Conservation (phyloP, 2,888 invertebrate genomes). For the Drosophila nigricruria region DNA sequence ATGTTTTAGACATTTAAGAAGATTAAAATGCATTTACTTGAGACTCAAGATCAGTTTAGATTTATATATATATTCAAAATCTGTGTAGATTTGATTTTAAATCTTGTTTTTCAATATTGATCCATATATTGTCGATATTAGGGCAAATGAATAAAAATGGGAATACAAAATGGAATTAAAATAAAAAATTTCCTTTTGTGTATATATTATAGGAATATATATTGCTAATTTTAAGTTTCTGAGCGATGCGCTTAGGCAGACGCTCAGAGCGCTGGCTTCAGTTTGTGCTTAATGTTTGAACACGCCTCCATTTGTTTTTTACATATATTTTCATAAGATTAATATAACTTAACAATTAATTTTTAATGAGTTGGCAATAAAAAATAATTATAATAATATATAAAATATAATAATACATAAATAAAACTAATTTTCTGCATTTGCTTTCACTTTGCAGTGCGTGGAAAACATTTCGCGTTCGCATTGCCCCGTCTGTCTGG, state of each 20-base stretch:
- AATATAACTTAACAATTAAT: not conserved
- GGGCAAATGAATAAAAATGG: no score
- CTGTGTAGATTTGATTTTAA: not conserved
- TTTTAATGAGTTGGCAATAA: not conserved
- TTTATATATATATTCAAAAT: not conserved
- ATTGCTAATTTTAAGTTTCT: not conserved
- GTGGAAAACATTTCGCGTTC: conserved; percentile 95
- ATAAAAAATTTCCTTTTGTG: not conserved
- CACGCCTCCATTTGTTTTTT: not conserved
- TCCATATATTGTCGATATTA: not conserved
- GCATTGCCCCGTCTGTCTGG: conserved; percentile 95
- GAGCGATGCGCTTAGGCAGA: no score
- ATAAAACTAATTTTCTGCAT: conserved; percentile 5
- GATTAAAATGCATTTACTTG: not conserved
- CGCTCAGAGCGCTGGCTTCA: not conserved
- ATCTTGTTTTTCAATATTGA: not conserved
- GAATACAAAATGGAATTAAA: not conserved
- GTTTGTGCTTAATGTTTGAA: not conserved
- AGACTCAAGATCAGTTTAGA: not conserved
- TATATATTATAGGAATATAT: not conserved
- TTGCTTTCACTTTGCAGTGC: conserved; percentile 88
- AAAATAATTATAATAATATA: no score
- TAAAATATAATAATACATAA: no score
- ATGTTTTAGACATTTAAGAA: no score
- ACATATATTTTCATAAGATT: not conserved